phyloP scores from a whole-genome alignment of 2,797 vertebrate species.

The Anomalospiza imberbis region DNA sequence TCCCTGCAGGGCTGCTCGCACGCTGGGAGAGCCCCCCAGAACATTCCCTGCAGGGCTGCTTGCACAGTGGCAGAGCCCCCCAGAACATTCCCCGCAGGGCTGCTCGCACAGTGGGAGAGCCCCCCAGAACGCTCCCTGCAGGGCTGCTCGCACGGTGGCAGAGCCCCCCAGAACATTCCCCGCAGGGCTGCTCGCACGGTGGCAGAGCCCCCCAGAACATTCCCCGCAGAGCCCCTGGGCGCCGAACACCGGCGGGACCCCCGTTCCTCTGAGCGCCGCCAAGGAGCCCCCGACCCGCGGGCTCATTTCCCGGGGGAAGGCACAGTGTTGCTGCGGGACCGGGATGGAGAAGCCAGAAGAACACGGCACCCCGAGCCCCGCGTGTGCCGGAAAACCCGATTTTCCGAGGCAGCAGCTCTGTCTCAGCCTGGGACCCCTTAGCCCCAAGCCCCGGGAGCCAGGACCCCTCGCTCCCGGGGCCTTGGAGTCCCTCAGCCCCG shows the following conservation, averaged over 20 bases:
- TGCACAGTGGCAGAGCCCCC: accelerated
- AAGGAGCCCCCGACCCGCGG: accelerated
- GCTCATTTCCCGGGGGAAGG: accelerated
- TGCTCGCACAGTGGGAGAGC: accelerated
- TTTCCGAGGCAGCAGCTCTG: neutral
- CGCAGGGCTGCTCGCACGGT: accelerated
- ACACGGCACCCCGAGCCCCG: neutral
- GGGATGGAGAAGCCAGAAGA: accelerated
- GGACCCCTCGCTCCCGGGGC: too few relatives aligned
- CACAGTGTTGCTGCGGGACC: accelerated
- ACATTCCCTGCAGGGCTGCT: neutral
- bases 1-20: accelerated
- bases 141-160: accelerated
- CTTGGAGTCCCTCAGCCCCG: too few relatives aligned
- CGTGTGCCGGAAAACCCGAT: accelerated
- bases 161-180: neutral
- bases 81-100: neutral
- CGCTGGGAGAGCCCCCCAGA: accelerated
- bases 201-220: accelerated
- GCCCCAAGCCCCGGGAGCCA: too few relatives aligned
- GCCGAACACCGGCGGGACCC: neutral
- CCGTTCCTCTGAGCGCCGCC: neutral
- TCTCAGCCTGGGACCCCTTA: neutral
- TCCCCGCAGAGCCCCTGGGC: neutral
- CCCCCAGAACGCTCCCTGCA: neutral